Conservation (phyloP, 1,140 invertebrate species). For the Vollenhovia emeryi region DNA sequence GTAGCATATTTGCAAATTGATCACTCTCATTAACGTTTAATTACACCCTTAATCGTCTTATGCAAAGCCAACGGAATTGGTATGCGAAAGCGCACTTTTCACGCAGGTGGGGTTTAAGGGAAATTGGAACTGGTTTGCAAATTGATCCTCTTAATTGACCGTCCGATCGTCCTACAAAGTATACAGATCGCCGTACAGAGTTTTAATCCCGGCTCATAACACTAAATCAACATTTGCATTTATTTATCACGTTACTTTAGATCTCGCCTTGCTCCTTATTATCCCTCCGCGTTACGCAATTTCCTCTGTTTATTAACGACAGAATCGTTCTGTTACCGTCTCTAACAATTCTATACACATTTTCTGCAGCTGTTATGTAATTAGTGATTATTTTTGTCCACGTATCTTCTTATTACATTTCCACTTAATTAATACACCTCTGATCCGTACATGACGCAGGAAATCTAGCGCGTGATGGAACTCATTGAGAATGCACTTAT, state of each 20-base stretch:
- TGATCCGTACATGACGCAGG: background rate
- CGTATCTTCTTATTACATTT: background rate
- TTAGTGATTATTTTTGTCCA: background rate
- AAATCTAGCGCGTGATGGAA: background rate
- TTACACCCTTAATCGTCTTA: conserved; percentile 33
- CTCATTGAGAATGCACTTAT: conserved; percentile 4
- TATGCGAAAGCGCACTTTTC: conserved; percentile 25
- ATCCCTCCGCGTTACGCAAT: background rate
- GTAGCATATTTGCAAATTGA: conserved; percentile 39
- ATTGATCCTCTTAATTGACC: conserved; percentile 26
- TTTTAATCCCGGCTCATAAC: background rate
- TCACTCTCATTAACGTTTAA: conserved; percentile 51
- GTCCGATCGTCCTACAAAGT: background rate
- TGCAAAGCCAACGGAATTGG: conserved; percentile 33
- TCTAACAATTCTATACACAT: background rate
- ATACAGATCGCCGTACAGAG: background rate
- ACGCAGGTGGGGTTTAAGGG: conserved; percentile 10
- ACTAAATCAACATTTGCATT: background rate
- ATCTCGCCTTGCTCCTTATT: background rate
- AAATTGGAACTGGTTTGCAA: conserved; percentile 51
- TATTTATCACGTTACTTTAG: background rate
- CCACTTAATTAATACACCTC: background rate
- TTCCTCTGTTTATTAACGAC: background rate
- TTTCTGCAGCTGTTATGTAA: background rate
- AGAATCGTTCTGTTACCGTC: background rate